phyloP scores from a whole-genome alignment of 1,140 invertebrate genomes.

The Drosophila jambulina region DNA sequence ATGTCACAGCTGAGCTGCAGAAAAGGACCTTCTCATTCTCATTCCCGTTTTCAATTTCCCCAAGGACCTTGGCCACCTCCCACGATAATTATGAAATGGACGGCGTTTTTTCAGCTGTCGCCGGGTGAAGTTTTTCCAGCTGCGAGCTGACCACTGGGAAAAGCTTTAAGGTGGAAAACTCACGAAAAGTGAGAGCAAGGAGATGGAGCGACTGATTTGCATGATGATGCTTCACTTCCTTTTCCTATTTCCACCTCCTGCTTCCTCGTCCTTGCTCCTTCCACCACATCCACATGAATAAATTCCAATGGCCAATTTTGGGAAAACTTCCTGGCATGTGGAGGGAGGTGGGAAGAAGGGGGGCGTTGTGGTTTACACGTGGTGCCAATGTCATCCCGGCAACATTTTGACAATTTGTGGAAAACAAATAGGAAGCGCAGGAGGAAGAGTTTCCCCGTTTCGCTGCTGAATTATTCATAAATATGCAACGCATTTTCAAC shows the following conservation, averaged over 20 bases:
- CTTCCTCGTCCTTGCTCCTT: neutral
- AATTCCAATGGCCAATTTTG: slow-evolving; percentile 52
- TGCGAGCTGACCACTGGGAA: slow-evolving; percentile 26
- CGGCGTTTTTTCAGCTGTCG: slow-evolving; percentile 56
- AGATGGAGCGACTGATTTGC: slow-evolving; percentile 34
- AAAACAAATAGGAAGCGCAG: slow-evolving; percentile 38
- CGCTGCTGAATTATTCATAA: slow-evolving; percentile 61
- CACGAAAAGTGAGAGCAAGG: neutral
- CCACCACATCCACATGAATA: slow-evolving; percentile 42
- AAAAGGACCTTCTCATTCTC: slow-evolving; percentile 20
- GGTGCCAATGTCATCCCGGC: slow-evolving; percentile 39
- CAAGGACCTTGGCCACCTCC: too few relatives aligned
- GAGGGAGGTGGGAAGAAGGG: neutral
- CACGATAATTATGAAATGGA: slow-evolving; percentile 67
- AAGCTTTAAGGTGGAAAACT: slow-evolving; percentile 32
- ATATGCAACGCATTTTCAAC: slow-evolving; percentile 54
- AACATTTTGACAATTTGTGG: slow-evolving; percentile 57
- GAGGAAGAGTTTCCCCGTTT: slow-evolving; percentile 12
- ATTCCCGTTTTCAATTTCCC: too few relatives aligned
- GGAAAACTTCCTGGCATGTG: slow-evolving; percentile 38
- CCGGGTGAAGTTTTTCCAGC: slow-evolving; percentile 27
- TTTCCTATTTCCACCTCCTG: neutral
- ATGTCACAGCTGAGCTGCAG: slow-evolving; percentile 60
- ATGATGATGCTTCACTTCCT: slow-evolving; percentile 33
- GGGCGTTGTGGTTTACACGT: slow-evolving; percentile 42